phyloP scores from a whole-genome alignment of 2,797 vertebrate genomes.

The Rallus crepitans region DNA sequence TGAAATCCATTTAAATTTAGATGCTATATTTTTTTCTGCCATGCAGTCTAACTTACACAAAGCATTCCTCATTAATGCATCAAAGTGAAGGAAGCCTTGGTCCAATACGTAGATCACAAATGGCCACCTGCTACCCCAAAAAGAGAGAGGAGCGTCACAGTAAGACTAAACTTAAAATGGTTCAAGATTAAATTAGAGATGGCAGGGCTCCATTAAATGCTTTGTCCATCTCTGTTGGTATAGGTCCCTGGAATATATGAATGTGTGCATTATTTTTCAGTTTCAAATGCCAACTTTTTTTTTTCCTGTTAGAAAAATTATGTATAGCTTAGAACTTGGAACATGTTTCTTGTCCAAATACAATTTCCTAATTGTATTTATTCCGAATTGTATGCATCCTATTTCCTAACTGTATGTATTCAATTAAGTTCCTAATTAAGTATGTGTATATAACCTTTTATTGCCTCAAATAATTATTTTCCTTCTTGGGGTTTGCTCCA shows the following conservation, averaged over 20 bases:
- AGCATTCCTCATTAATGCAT: slow-evolving; percentile 2
- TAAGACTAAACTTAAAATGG: slow-evolving; percentile 17
- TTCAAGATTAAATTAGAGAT: background rate
- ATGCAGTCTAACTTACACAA: background rate
- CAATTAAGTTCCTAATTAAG: background rate
- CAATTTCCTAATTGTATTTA: too few relatives aligned
- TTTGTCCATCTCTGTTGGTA: background rate
- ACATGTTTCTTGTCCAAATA: background rate
- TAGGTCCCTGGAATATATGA: background rate
- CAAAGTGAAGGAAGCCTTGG: slow-evolving; percentile 15
- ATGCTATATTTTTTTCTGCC: background rate
- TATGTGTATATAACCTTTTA: background rate
- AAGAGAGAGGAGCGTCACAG: background rate
- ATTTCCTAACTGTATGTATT: too few relatives aligned
- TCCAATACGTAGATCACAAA: background rate
- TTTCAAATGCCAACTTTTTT: background rate
- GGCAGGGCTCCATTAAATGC: background rate
- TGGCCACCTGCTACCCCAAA: slow-evolving; percentile 4
- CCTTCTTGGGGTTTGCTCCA: background rate
- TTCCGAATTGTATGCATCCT: too few relatives aligned
- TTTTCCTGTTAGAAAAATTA: background rate
- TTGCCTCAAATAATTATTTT: background rate
- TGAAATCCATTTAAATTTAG: slow-evolving; percentile 23
- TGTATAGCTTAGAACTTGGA: background rate
- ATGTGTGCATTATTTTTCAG: background rate